phyloP scores from a whole-genome alignment of 2,888 invertebrate species.

The Ophioninae sp. region DNA sequence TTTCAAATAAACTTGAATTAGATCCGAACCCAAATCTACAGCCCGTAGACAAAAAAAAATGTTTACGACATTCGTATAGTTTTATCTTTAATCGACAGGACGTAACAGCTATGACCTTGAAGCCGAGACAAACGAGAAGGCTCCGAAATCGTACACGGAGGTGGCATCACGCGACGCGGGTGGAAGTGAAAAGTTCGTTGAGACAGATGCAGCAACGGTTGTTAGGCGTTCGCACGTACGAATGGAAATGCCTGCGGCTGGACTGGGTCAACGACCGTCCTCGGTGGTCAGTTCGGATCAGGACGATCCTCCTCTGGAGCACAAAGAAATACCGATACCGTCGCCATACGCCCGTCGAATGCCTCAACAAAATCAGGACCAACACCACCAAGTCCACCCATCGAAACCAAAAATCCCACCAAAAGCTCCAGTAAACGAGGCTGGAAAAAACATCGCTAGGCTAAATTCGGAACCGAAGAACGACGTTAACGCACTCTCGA shows the following conservation, averaged over 20 bases:
- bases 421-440: conserved; percentile 48
- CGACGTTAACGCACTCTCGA: conserved; percentile 56
- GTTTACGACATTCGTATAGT: neutral
- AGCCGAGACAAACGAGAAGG: conserved; percentile 73
- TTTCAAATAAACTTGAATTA: neutral
- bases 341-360: conserved; percentile 72
- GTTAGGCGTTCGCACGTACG: conserved; percentile 82
- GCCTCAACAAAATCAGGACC: conserved; percentile 62
- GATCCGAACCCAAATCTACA: neutral
- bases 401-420: conserved; percentile 62
- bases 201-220: conserved; percentile 77
- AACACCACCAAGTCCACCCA: conserved; percentile 48
- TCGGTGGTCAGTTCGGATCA: conserved; percentile 85
- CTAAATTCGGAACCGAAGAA: conserved; percentile 50
- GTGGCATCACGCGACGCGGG: conserved; percentile 69
- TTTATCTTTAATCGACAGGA: conserved; percentile 64
- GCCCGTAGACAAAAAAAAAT: neutral
- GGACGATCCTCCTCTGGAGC: conserved; percentile 75
- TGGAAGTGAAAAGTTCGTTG: conserved; percentile 74
- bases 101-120: conserved; percentile 79
- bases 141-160: conserved; percentile 72
- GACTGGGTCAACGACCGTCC: conserved; percentile 84
- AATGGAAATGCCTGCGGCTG: conserved; percentile 85
- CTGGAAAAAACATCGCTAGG: conserved; percentile 48
- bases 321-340: conserved; percentile 75